These are phyloP conservation scores for Sorex araneus DNA, from an alignment of 2,113 vertebrate species.

Conservation along the genomic window DNA sequence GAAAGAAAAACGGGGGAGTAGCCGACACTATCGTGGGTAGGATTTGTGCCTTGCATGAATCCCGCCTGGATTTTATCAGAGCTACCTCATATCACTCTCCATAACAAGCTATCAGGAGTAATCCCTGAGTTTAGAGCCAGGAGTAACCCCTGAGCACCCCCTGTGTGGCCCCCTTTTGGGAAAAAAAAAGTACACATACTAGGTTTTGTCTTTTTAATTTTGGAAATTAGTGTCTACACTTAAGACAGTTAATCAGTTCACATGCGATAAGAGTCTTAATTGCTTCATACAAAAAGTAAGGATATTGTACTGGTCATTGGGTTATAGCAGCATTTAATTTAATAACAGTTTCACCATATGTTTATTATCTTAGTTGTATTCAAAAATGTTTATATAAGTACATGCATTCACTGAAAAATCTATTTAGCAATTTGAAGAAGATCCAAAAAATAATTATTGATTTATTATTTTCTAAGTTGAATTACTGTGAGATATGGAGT, in stretches of 20 bases:
- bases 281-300: conserved; percentile 35
- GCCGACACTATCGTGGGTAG: too few species aligned
- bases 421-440: neutral
- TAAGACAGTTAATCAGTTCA: neutral
- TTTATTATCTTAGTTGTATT: neutral
- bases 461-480: too few species aligned
- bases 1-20: too few species aligned
- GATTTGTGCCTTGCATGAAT: too few species aligned
- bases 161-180: too few species aligned
- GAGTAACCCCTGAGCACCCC: too few species aligned
- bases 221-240: neutral
- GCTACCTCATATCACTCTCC: too few species aligned
- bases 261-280: neutral
- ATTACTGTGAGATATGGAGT: too few species aligned
- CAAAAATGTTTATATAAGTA: neutral
- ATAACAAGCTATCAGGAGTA: too few species aligned
- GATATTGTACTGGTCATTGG: neutral
- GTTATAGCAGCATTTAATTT: neutral
- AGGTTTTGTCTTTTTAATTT: neutral
- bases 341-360: neutral
- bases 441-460: too few species aligned
- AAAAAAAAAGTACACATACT: neutral
- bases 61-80: too few species aligned
- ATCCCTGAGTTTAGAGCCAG: too few species aligned
- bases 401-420: neutral